Percentiles rank a stretch among this genome's conserved stretches.
These are phyloP conservation scores for Catostomus latipinnis DNA, from an alignment of 2,797 vertebrate genomes.

Conservation along the genomic window DNA sequence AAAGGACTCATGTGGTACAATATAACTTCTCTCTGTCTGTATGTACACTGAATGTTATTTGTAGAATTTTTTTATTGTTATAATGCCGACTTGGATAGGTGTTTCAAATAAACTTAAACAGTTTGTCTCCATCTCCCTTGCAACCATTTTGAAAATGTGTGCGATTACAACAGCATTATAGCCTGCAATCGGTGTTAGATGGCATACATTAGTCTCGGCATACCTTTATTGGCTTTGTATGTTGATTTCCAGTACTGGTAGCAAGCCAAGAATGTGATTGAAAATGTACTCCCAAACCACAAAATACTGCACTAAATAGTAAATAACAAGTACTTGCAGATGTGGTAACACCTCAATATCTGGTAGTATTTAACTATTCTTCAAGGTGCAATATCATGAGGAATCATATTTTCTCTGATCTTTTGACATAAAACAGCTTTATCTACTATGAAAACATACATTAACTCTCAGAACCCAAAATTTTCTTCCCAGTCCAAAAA, in stretches of 20 bases:
- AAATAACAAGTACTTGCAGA: no score
- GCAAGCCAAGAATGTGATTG: no score
- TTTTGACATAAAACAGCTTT: neutral
- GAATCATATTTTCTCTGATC: neutral
- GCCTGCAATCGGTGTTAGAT: neutral
- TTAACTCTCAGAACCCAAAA: neutral
- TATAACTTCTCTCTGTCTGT: conserved; percentile 13
- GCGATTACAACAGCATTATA: neutral
- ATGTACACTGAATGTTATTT: conserved; percentile 31
- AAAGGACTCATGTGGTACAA: neutral
- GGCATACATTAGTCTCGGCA: neutral
- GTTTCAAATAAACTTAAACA: conserved; percentile 52
- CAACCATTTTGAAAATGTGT: neutral
- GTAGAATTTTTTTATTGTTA: conserved; percentile 47
- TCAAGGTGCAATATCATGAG: neutral
- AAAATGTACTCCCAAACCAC: no score
- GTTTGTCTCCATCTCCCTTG: conserved; percentile 11
- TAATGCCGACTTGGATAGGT: conserved; percentile 12
- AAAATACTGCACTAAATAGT: no score
- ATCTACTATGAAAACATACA: neutral
- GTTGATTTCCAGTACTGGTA: no score
- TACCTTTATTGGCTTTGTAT: no score
- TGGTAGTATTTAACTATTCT: neutral
- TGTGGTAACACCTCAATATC: no score
- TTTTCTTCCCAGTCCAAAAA: no score